A percentile compares a stretch with the other conserved stretches of the same genome.
Evolutionary conservation across 2,797 vertebrate genomes (phyloP).

Genomic region (Tenualosa ilisha): DNA sequence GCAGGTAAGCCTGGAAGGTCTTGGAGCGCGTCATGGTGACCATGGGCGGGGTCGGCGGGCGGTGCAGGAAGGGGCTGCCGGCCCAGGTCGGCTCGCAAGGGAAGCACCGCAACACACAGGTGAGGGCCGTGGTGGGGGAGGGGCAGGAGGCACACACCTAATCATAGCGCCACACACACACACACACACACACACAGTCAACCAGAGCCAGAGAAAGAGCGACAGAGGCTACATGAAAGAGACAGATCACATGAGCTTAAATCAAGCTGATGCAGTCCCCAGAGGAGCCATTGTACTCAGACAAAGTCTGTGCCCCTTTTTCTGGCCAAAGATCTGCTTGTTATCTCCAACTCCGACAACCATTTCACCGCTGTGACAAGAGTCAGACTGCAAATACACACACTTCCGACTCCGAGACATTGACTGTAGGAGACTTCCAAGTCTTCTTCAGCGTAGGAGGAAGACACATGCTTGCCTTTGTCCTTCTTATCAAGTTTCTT

Average conservation of each 20-base stretch:
- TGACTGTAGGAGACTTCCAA: not conserved
- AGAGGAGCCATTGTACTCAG: not conserved
- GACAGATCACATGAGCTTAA: not conserved
- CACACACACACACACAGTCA: conserved; percentile 9
- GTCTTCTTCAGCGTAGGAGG: not conserved
- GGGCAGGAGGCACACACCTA: conserved; percentile 86
- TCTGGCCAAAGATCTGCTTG: not conserved
- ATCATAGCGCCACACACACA: not conserved
- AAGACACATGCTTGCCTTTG: not conserved
- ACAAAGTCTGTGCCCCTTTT: conserved; percentile 9
- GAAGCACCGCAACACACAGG: conserved; percentile 99
- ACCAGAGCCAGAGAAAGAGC: not conserved
- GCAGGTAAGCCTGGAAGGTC: conserved; percentile 98
- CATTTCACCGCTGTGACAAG: not conserved
- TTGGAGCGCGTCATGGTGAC: conserved; percentile 90
- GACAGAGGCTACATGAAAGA: not conserved
- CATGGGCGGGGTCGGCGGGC: conserved; percentile 91
- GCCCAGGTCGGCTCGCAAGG: conserved; percentile 98
- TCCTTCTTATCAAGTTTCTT: not conserved
- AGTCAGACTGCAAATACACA: not conserved
- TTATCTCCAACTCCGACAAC: conserved; percentile 8
- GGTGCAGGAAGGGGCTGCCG: conserved; percentile 93
- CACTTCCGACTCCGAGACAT: not conserved
- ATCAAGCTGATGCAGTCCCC: conserved; percentile 5
- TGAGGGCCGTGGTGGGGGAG: conserved; percentile 98